Evolutionary conservation across 1,140 invertebrate species (phyloP).

Genomic region (Saccostrea echinata): DNA sequence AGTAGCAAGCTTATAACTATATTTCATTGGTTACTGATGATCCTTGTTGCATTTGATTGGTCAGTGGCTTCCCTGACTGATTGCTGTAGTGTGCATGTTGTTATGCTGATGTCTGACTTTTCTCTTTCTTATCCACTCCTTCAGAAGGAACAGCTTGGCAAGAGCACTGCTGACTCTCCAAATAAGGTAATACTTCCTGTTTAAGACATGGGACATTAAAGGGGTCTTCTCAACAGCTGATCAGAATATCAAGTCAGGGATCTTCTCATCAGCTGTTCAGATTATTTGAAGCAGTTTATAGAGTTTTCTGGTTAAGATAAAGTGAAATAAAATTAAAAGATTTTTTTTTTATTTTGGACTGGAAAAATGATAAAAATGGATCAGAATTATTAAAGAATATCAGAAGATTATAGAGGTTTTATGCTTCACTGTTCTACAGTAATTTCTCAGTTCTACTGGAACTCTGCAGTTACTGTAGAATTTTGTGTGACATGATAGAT

Average conservation of each 20-base stretch:
- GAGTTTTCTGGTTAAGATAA: not conserved
- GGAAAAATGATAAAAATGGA: too few species aligned
- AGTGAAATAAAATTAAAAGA: too few species aligned
- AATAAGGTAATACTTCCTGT: constrained; percentile 47
- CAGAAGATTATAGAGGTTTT: too few species aligned
- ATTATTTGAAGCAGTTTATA: too few species aligned
- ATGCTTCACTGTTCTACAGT: too few species aligned
- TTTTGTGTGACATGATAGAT: too few species aligned
- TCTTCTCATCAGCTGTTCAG: too few species aligned
- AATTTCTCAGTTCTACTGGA: too few species aligned
- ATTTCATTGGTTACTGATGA: not conserved
- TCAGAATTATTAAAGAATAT: too few species aligned
- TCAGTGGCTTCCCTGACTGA: not conserved
- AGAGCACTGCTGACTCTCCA: constrained; percentile 42
- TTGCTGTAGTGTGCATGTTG: constrained; percentile 37
- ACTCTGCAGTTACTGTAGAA: too few species aligned
- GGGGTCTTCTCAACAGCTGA: not conserved
- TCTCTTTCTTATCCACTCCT: constrained; percentile 46
- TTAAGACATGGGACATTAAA: not conserved
- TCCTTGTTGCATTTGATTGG: constrained; percentile 38
- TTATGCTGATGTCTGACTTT: constrained; percentile 37
- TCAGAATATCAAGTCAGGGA: not conserved
- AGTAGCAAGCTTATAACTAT: not conserved
- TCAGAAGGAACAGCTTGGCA: constrained; percentile 48
- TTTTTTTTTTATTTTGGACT: too few species aligned